These are phyloP conservation scores for Liasis olivaceus DNA, from an alignment of 2,797 vertebrate species.

Conservation along the genomic window DNA sequence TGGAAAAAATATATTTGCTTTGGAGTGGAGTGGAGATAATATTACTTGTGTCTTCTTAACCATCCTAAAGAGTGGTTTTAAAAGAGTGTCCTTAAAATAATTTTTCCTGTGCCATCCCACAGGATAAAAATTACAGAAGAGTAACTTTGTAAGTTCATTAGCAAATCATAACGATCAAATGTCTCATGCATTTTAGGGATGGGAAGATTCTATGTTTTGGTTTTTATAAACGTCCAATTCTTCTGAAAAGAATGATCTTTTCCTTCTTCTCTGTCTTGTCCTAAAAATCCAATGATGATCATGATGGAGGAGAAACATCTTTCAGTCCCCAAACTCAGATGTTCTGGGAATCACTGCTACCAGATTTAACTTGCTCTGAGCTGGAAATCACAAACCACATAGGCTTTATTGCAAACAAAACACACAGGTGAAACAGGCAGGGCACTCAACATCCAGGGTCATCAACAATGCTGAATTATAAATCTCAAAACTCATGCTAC, in stretches of 20 bases:
- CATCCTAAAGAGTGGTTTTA: conserved; percentile 20
- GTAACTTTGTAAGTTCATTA: not conserved
- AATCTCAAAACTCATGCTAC: not conserved
- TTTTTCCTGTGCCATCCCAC: not conserved
- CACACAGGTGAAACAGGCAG: not conserved
- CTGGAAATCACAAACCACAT: not conserved
- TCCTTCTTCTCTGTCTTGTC: not conserved
- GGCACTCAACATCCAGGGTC: not conserved
- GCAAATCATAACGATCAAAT: not conserved
- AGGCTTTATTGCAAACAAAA: not conserved
- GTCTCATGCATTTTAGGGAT: too few species aligned
- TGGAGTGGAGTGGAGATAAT: not conserved
- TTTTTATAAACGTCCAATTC: not conserved
- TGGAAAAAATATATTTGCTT: conserved; percentile 8
- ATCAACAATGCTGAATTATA: not conserved
- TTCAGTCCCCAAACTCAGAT: not conserved
- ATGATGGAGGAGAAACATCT: not conserved
- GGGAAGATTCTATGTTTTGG: not conserved
- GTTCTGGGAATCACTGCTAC: not conserved
- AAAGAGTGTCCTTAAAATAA: not conserved
- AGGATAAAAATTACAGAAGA: not conserved
- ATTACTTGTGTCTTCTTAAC: conserved; percentile 9
- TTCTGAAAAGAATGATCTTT: not conserved
- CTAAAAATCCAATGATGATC: not conserved
- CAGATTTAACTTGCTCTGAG: not conserved